Base-by-base conservation (phyloP, 1,140 invertebrate genomes). In the Homarus americanus region DNA sequence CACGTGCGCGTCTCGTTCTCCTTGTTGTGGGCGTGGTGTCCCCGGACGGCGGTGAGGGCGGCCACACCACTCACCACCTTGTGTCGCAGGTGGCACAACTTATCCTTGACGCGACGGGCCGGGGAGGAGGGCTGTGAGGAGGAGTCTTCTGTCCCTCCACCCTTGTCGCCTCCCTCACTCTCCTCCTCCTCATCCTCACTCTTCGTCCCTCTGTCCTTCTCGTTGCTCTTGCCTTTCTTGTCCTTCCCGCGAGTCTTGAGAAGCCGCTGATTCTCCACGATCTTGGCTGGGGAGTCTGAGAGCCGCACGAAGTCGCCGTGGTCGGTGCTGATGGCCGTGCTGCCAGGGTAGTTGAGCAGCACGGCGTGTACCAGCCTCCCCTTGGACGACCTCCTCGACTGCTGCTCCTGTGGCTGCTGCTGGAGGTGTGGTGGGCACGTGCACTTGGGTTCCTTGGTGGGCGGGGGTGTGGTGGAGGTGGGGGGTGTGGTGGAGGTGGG, bases 231-330 rank as follows among this genome's bases (percentile, higher is more conserved):
- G 1, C n/a, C 36, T 32, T 63, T 38, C 34, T 82, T 76, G 9
- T 24, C 41, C 69, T 76, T 76, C 36, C 66, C 80, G 38, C 72
- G 69, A n/a, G 34, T 20, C 72, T 84, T 90, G 63, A 32, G 75
- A 32, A 28, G 36, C 32, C 44, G 28, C 15, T 58, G 36, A 17
- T 72, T 44, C 44, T 76, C 72, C 0, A 63, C 40, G 79, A 89
- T 89, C 66, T 90, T 90, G 36, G 28, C 72, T 2, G 79, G 78
- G 28, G 88, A 73, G 32, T 83, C 80, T 0, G 88, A 90, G 34
- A 90, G 88, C 72, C 80, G 40, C 15, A 90, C 88, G 32, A 90
- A 90, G 82, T 90, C 88, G 32, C 88, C 88, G 38, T 90, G 88
- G 34, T 90, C 80, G 28, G 88, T 90, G 73, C 88, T 90, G 49